Percentiles rank a stretch among this genome's conserved stretches.
These are phyloP conservation scores for Catalaphyllia jardinei DNA, from an alignment of 64 coral and sea anemone genomes.

Conservation along the genomic window DNA sequence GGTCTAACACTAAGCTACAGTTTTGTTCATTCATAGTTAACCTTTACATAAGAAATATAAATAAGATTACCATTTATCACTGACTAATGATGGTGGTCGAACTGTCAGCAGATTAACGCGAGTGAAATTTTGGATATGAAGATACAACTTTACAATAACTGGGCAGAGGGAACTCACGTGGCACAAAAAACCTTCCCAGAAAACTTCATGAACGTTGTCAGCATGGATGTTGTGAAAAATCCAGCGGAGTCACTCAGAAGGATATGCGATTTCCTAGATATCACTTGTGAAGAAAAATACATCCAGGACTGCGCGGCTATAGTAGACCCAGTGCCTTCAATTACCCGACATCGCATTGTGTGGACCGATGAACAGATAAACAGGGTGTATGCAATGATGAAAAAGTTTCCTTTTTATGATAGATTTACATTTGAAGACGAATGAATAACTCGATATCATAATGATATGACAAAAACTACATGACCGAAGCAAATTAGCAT, in stretches of 20 bases:
- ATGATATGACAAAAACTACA: not conserved
- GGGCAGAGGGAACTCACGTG: not conserved
- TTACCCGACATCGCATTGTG: not conserved
- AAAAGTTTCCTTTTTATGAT: not conserved
- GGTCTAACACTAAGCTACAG: no score
- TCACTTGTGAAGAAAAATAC: not conserved
- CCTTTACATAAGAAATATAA: not conserved
- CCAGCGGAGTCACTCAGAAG: not conserved
- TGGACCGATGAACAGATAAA: not conserved
- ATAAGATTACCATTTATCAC: not conserved
- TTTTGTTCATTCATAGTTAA: no score
- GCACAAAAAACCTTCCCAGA: not conserved
- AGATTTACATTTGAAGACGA: not conserved
- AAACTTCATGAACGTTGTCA: not conserved
- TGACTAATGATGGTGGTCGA: not conserved
- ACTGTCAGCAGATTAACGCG: not conserved
- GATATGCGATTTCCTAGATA: not conserved
- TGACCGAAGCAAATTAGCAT: no score
- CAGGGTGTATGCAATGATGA: not conserved
- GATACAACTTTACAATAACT: slow-evolving; percentile 4
- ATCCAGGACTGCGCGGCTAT: not conserved
- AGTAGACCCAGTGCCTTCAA: not conserved
- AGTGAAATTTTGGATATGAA: not conserved
- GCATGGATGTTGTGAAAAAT: not conserved
- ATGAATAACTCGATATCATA: not conserved